Evolutionary conservation across 2,888 invertebrate species (phyloP).

Genomic region (Nasonovia ribisnigri): DNA sequence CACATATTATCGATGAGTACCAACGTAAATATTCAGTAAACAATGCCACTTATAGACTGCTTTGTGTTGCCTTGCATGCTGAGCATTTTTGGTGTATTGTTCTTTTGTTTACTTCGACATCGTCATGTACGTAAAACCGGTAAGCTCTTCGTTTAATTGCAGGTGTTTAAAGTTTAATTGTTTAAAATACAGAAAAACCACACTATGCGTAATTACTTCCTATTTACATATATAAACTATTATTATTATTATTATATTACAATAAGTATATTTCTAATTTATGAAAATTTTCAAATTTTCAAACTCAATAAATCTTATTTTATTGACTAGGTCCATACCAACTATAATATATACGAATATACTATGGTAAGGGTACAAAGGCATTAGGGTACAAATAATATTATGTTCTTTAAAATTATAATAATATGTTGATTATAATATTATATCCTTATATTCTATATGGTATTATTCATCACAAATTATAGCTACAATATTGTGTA

Average conservation of each 20-base stretch:
- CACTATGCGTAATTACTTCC: background rate
- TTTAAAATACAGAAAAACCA: background rate
- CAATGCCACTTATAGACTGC: slow-evolving; percentile 27
- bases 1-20: slow-evolving; percentile 26
- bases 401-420: background rate
- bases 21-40: slow-evolving; percentile 2
- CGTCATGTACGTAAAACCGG: background rate
- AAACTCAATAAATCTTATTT: background rate
- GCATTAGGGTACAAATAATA: background rate
- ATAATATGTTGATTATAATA: background rate
- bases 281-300: background rate
- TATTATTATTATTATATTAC: background rate
- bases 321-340: background rate
- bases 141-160: background rate
- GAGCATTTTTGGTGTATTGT: slow-evolving; percentile 27
- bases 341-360: background rate
- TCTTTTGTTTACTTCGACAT: background rate
- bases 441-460: background rate
- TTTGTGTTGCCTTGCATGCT: background rate
- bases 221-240: background rate
- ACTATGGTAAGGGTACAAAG: background rate
- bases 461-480: background rate
- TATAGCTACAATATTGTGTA: background rate
- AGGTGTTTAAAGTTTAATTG: background rate
- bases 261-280: background rate